phyloP scores from a whole-genome alignment of 2,797 vertebrate genomes.

The Crossoptilon crossoptilon region DNA sequence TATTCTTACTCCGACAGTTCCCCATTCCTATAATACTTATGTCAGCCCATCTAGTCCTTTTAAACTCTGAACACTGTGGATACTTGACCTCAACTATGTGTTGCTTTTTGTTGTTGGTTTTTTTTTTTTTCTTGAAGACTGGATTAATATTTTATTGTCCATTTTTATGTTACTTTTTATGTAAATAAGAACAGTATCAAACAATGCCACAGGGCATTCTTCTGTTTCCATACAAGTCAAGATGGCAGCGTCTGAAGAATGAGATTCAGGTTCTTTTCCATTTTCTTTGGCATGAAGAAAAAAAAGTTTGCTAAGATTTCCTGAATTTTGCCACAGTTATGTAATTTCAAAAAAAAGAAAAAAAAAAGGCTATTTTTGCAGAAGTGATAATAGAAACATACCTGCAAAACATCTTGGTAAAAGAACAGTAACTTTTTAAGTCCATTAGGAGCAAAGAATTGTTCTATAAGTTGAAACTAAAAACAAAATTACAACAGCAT shows the following conservation, averaged over 20 bases:
- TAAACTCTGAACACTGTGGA: neutral
- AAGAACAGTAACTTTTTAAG: conserved; percentile 86
- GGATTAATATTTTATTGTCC: neutral
- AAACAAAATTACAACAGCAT: neutral
- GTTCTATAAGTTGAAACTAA: conserved; percentile 83
- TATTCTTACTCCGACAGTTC: neutral
- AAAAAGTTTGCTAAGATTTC: neutral
- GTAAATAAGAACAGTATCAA: neutral
- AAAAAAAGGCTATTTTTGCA: neutral
- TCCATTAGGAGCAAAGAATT: conserved; percentile 83
- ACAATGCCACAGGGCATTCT: neutral
- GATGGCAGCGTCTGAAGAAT: neutral
- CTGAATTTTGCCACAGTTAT: neutral
- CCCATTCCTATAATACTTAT: neutral
- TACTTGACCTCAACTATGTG: neutral
- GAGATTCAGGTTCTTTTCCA: neutral
- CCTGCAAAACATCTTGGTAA: conserved; percentile 80
- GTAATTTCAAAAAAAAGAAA: neutral
- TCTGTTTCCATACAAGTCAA: neutral
- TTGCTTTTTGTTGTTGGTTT: neutral
- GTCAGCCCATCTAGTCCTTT: neutral
- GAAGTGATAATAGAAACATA: conserved; percentile 37
- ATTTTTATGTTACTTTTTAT: neutral
- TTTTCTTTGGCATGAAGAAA: fast-evolving
- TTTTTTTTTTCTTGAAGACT: neutral